Conservation (phyloP, 2,113 vertebrate genomes). For the Sinocyclocheilus anshuiensis region DNA sequence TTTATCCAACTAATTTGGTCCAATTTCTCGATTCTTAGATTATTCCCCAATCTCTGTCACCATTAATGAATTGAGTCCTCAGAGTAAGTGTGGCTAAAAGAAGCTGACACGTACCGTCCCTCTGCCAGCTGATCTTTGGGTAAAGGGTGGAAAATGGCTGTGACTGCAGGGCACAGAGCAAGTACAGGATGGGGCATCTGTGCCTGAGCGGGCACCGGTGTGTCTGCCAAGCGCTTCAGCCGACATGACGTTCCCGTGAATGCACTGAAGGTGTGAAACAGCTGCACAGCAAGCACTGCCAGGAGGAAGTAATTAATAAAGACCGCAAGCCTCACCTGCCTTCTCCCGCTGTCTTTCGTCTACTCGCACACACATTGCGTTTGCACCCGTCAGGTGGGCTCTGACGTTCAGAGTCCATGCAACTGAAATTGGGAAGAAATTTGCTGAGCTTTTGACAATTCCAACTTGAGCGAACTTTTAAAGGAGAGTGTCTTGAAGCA, state of each 20-base stretch:
- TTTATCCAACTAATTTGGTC: conserved; percentile 88
- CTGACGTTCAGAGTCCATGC: conserved; percentile 12
- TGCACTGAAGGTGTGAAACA: conserved; percentile 86
- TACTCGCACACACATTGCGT: conserved; percentile 27
- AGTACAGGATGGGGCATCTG: conserved; percentile 77
- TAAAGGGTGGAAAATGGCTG: conserved; percentile 53
- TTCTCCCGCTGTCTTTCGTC: conserved; percentile 67
- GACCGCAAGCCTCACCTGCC: conserved; percentile 83
- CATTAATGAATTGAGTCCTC: conserved; percentile 95
- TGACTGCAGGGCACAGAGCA: conserved; percentile 49
- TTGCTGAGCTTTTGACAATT: conserved; percentile 21
- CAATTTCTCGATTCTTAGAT: conserved; percentile 73
- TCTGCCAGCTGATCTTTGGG: conserved; percentile 76
- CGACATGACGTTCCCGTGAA: conserved; percentile 87
- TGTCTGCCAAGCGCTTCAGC: conserved; percentile 86
- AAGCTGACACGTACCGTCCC: conserved; percentile 87
- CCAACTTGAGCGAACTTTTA: not conserved
- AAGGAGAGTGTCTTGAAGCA: not conserved
- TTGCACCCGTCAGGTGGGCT: conserved; percentile 37
- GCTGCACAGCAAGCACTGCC: conserved; percentile 84
- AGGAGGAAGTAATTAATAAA: conserved; percentile 87
- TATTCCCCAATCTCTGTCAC: conserved; percentile 85
- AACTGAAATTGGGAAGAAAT: conserved; percentile 12
- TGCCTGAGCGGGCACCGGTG: conserved; percentile 83
- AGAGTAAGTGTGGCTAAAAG: conserved; percentile 90